These are phyloP conservation scores for Punctoribates punctum DNA, from an alignment of 2,888 invertebrate species.

Conservation along the genomic window DNA sequence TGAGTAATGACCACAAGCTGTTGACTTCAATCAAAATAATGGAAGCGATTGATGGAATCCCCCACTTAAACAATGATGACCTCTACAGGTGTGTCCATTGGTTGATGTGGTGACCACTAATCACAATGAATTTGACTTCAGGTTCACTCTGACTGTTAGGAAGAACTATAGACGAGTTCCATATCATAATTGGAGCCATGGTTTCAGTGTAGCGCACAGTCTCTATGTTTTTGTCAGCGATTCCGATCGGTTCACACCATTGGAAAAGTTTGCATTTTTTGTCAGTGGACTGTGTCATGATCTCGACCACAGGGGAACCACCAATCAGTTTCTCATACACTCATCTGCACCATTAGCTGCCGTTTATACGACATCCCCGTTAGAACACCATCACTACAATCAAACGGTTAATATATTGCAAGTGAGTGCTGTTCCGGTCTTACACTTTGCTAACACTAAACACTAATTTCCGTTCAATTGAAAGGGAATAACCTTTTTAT, in stretches of 20 bases:
- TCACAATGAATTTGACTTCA: neutral
- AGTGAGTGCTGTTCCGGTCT: conserved; percentile 22
- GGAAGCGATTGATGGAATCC: neutral
- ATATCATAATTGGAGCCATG: conserved; percentile 84
- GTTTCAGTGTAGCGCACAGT: conserved; percentile 78
- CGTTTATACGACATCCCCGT: conserved; percentile 78
- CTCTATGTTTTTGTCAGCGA: conserved; percentile 71
- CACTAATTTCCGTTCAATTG: neutral
- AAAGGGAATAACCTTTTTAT: neutral
- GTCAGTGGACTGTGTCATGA: conserved; percentile 80
- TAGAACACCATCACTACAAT: conserved; percentile 85
- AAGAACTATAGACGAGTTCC: conserved; percentile 79
- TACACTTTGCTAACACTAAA: neutral
- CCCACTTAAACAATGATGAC: conserved; percentile 1
- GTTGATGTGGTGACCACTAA: neutral
- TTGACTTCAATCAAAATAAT: conserved; percentile 26
- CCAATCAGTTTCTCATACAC: conserved; percentile 79
- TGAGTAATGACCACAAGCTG: conserved; percentile 23
- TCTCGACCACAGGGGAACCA: conserved; percentile 78
- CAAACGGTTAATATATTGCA: conserved; percentile 80
- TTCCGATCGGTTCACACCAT: conserved; percentile 58
- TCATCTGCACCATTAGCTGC: conserved; percentile 75
- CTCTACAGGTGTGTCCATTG: neutral
- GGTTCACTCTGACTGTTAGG: conserved; percentile 72
- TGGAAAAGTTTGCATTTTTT: conserved; percentile 70